These are phyloP conservation scores for Paracanthobrama guichenoti DNA, from an alignment of 2,113 vertebrate genomes.

Conservation along the genomic window DNA sequence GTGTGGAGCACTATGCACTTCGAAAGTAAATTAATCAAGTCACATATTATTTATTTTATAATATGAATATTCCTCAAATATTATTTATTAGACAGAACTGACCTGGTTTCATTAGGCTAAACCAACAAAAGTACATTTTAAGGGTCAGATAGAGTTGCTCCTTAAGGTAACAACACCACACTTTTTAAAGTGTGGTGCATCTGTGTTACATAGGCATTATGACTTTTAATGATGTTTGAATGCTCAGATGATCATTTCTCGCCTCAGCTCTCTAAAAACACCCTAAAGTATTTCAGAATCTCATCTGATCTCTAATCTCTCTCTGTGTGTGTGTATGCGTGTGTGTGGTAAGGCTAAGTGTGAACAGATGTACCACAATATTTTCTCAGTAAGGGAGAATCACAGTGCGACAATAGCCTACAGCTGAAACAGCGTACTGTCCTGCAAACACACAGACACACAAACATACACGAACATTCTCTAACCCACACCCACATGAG, in stretches of 20 bases:
- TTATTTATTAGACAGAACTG: background rate
- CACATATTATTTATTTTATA: background rate
- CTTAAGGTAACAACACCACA: background rate
- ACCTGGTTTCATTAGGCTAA: background rate
- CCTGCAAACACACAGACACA: constrained; percentile 59
- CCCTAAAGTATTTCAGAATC: constrained; percentile 16
- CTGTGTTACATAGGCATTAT: background rate
- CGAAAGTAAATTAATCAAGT: background rate
- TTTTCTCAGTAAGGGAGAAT: constrained; percentile 74
- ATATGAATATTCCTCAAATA: background rate
- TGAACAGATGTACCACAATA: constrained; percentile 81
- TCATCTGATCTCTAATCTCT: constrained; percentile 28
- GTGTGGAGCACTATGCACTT: background rate
- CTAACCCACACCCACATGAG: constrained; percentile 15
- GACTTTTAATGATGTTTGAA: background rate
- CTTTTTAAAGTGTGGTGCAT: background rate
- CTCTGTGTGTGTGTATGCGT: constrained; percentile 19
- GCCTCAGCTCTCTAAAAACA: background rate
- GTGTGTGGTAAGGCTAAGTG: constrained; percentile 67
- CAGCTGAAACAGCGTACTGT: constrained; percentile 77
- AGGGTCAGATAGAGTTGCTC: background rate
- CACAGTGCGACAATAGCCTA: constrained; percentile 76
- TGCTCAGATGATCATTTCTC: constrained; percentile 8
- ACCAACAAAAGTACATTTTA: background rate
- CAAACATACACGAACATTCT: constrained; percentile 38